A percentile compares a stretch with the other conserved stretches of the same genome.
These are phyloP conservation scores for Drosophila kanapiae DNA, from an alignment of 1,140 invertebrate genomes.

Conservation along the genomic window DNA sequence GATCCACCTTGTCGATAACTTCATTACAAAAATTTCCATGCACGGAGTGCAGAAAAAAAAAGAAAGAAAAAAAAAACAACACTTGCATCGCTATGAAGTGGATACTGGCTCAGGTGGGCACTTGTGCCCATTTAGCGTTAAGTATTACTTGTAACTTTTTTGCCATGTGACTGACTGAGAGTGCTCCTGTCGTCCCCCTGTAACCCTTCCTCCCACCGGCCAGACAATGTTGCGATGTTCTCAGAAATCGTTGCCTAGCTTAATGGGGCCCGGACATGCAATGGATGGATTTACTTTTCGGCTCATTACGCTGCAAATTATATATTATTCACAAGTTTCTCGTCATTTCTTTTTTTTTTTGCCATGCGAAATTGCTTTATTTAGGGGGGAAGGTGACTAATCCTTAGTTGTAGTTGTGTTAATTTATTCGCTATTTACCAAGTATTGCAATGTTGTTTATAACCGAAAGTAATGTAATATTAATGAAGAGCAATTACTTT, in stretches of 20 bases:
- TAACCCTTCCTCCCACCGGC: constrained; percentile 8
- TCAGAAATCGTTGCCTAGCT: constrained; percentile 70
- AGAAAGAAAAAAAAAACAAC: constrained; percentile 51
- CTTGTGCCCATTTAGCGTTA: constrained; percentile 78
- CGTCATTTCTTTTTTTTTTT: background rate
- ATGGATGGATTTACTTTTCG: constrained; percentile 47
- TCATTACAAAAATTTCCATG: constrained; percentile 74
- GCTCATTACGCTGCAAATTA: constrained; percentile 71
- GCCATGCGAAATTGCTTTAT: constrained; percentile 48
- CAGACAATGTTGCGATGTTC: constrained; percentile 70
- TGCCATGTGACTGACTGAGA: constrained; percentile 76
- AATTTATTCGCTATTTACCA: background rate
- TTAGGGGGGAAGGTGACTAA: constrained; percentile 36
- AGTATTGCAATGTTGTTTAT: background rate
- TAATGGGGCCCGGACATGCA: constrained; percentile 71
- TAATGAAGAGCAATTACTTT: constrained; percentile 7
- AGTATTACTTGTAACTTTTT: constrained; percentile 81
- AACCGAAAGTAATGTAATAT: background rate
- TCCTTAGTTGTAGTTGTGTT: constrained; percentile 5
- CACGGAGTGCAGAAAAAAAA: constrained; percentile 19
- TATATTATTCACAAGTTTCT: constrained; percentile 63
- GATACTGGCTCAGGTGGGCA: constrained; percentile 55
- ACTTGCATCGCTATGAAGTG: constrained; percentile 21
- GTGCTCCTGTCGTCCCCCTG: constrained; percentile 23
- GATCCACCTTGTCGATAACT: constrained; percentile 71